phyloP scores from a whole-genome alignment of 1,140 invertebrate genomes.

The Bradysia coprophila region DNA sequence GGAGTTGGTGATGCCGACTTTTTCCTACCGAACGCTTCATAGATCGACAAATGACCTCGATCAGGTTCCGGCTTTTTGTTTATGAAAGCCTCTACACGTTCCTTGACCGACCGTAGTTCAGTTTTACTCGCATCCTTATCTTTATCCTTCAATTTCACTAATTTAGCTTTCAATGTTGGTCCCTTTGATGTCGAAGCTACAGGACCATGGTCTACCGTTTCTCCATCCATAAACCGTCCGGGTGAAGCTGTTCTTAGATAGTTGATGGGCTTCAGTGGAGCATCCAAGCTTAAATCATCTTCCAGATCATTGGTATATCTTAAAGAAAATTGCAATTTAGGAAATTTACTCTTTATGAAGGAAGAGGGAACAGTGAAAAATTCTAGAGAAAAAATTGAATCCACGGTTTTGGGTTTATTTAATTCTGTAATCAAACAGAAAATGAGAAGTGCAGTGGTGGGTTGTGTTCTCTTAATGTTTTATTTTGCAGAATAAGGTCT shows the following conservation, averaged over 20 bases:
- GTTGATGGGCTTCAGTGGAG: constrained; percentile 15
- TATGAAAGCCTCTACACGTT: neutral
- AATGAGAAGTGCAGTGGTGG: too few relatives aligned
- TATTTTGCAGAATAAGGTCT: too few relatives aligned
- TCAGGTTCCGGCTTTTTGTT: neutral
- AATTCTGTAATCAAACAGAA: too few relatives aligned
- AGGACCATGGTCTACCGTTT: neutral
- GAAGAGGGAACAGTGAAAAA: too few relatives aligned
- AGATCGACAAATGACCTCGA: neutral
- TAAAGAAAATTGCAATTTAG: too few relatives aligned
- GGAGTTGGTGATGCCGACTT: too few relatives aligned
- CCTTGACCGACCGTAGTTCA: neutral
- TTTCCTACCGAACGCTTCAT: too few relatives aligned
- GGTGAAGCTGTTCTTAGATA: constrained; percentile 14
- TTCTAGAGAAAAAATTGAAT: too few relatives aligned
- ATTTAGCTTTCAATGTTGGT: constrained; percentile 18
- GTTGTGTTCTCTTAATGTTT: too few relatives aligned
- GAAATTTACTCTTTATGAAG: too few relatives aligned
- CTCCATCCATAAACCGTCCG: constrained; percentile 2
- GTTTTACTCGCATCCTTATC: neutral
- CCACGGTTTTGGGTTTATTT: too few relatives aligned
- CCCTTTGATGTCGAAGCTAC: constrained; percentile 20
- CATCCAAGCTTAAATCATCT: constrained; percentile 16
- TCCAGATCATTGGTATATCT: too few relatives aligned
- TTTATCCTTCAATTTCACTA: constrained; percentile 12